Conservation (phyloP, 2,888 invertebrate genomes). For the Dichetophora obliterata region DNA sequence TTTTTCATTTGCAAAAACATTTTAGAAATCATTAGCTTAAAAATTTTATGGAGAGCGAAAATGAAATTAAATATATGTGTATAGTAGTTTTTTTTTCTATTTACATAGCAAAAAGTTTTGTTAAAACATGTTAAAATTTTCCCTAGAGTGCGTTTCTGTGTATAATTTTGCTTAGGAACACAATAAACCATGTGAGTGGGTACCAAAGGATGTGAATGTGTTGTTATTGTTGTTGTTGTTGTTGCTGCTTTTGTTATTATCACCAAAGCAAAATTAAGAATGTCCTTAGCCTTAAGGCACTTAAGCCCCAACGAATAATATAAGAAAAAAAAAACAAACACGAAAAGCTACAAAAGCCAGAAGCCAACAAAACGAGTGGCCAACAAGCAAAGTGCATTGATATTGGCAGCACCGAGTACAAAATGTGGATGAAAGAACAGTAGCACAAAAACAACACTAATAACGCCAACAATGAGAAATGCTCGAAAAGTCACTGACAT, state of each 20-base stretch:
- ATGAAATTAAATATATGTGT: no score
- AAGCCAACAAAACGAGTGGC: neutral
- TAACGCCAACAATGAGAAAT: neutral
- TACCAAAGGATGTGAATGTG: neutral
- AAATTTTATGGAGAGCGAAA: no score
- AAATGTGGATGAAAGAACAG: neutral
- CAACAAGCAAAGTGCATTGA: neutral
- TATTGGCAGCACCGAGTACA: neutral
- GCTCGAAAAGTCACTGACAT: slow-evolving; percentile 12
- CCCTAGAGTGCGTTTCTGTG: no score
- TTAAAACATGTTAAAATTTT: no score
- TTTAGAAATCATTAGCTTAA: no score
- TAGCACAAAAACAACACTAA: neutral
- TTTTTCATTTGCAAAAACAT: no score
- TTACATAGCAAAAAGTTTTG: no score
- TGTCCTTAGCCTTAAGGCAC: no score
- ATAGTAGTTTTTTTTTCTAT: no score
- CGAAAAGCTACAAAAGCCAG: neutral
- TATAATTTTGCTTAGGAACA: no score
- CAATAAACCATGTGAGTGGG: no score
- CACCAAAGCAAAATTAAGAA: no score
- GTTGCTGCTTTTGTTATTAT: neutral
- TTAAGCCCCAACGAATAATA: neutral
- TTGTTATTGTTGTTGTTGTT: slow-evolving; percentile 1
- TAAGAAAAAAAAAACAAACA: neutral